phyloP scores from a whole-genome alignment of 1,140 invertebrate genomes.

The Heliconius hewitsoni region DNA sequence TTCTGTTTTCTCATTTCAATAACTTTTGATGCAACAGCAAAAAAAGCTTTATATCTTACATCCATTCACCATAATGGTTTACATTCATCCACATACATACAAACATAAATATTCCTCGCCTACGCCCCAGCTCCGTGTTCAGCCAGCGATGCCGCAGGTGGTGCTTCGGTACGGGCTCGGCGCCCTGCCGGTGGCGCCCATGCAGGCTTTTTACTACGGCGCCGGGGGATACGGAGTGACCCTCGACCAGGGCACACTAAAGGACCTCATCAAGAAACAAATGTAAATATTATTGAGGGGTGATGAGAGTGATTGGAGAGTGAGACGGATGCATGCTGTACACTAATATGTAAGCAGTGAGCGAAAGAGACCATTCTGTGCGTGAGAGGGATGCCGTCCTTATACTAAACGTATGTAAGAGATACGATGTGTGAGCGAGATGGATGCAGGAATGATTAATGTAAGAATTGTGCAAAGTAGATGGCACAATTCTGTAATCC shows the following conservation, averaged over 20 bases:
- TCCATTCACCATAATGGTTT: neutral
- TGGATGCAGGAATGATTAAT: too few species aligned
- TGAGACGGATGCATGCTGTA: neutral
- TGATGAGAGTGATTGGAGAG: neutral
- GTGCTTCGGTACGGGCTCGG: conserved; percentile 59
- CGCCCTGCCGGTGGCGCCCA: conserved; percentile 50
- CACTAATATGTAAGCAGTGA: neutral
- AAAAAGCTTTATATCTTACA: neutral
- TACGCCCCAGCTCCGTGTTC: conserved; percentile 58
- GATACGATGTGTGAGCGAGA: too few species aligned
- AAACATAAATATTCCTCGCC: conserved; percentile 12
- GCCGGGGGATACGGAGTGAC: conserved; percentile 77
- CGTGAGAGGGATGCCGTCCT: neutral
- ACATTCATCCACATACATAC: conserved; percentile 1
- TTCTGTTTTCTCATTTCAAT: too few species aligned
- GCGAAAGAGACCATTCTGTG: neutral
- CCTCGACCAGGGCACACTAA: conserved; percentile 82
- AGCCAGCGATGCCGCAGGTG: conserved; percentile 61
- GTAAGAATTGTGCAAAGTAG: too few species aligned
- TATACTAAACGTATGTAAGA: neutral
- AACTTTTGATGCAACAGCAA: too few species aligned
- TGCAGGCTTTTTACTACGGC: conserved; percentile 72
- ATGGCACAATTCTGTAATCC: too few species aligned
- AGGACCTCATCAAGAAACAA: conserved; percentile 91
- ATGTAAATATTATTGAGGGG: conserved; percentile 84